A percentile compares a stretch with the other conserved stretches of the same genome.
phyloP scores from a whole-genome alignment of 2,113 vertebrate species.

The Nymphicus hollandicus region DNA sequence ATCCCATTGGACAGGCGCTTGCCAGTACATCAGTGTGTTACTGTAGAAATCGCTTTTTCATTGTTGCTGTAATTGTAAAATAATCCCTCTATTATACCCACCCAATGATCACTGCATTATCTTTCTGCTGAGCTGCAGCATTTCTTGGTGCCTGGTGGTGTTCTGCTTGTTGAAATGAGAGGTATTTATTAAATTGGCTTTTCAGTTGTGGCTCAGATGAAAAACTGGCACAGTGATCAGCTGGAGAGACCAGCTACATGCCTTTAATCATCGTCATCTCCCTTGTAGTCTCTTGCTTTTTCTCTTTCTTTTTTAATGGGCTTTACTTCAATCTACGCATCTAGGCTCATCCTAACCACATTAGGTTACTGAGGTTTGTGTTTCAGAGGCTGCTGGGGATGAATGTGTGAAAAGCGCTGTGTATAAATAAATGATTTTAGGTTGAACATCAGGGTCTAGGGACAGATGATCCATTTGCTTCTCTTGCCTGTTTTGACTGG shows the following conservation, averaged over 20 bases:
- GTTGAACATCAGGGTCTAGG: not conserved
- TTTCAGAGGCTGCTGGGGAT: not conserved
- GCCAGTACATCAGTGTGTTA: not conserved
- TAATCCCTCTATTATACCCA: constrained; percentile 1
- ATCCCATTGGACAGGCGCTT: constrained; percentile 7
- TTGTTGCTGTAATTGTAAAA: constrained; percentile 51
- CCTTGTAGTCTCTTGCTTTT: not conserved
- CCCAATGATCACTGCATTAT: not conserved
- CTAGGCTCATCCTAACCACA: not conserved
- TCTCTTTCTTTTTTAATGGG: not conserved
- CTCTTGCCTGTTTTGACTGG: not conserved
- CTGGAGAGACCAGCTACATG: not conserved
- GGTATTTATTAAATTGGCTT: not conserved
- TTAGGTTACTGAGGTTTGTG: not conserved
- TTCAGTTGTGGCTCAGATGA: not conserved
- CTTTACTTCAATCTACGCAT: not conserved
- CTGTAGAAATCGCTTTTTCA: constrained; percentile 29
- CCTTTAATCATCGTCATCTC: not conserved
- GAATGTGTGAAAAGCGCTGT: not conserved
- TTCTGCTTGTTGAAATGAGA: constrained; percentile 12
- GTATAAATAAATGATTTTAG: not conserved
- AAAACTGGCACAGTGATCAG: not conserved
- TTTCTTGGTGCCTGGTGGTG: not conserved
- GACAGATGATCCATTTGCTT: not conserved
- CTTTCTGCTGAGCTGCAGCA: constrained; percentile 1